These are phyloP conservation scores for Troides helena DNA, from an alignment of 2,888 invertebrate genomes.

Conservation along the genomic window DNA sequence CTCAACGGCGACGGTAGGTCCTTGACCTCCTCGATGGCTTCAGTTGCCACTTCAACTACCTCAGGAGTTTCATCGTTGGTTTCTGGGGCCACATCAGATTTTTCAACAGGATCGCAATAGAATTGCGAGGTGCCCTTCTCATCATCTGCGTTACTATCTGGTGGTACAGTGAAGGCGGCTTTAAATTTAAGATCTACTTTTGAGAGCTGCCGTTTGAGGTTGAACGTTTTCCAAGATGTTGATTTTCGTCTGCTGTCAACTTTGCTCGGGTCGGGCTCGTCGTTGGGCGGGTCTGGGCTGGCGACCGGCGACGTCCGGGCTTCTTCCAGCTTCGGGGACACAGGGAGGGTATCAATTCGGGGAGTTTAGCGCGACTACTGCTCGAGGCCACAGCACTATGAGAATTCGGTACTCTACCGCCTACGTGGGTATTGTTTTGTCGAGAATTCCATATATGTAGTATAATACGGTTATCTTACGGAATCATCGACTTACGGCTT, in stretches of 20 bases:
- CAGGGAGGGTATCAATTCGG: slow-evolving; percentile 62
- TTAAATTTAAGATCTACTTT: slow-evolving; percentile 88
- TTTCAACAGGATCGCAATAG: slow-evolving; percentile 57
- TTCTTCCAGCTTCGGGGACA: slow-evolving; percentile 65
- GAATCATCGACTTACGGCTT: slow-evolving; percentile 20
- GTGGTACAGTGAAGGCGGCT: slow-evolving; percentile 79
- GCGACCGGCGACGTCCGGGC: slow-evolving; percentile 39
- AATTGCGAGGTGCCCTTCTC: slow-evolving; percentile 63
- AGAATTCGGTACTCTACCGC: slow-evolving; percentile 12
- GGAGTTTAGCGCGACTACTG: slow-evolving; percentile 44
- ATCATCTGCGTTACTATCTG: slow-evolving; percentile 65
- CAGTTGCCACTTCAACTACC: slow-evolving; percentile 39
- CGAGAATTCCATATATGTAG: slow-evolving; percentile 16
- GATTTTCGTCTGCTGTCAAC: slow-evolving; percentile 82
- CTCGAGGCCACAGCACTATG: slow-evolving; percentile 18
- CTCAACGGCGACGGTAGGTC: slow-evolving; percentile 56
- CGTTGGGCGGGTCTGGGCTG: slow-evolving; percentile 47
- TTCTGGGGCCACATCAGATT: slow-evolving; percentile 49
- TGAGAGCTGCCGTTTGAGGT: slow-evolving; percentile 89
- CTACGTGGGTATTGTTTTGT: slow-evolving; percentile 8
- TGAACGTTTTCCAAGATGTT: slow-evolving; percentile 88
- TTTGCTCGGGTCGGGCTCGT: slow-evolving; percentile 48
- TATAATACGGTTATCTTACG: slow-evolving; percentile 1
- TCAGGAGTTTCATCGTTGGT: slow-evolving; percentile 45
- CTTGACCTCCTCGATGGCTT: slow-evolving; percentile 40